A percentile compares a stretch with the other conserved stretches of the same genome.
Evolutionary conservation across 1,140 invertebrate species (phyloP).

Genomic region (Globodera rostochiensis): DNA sequence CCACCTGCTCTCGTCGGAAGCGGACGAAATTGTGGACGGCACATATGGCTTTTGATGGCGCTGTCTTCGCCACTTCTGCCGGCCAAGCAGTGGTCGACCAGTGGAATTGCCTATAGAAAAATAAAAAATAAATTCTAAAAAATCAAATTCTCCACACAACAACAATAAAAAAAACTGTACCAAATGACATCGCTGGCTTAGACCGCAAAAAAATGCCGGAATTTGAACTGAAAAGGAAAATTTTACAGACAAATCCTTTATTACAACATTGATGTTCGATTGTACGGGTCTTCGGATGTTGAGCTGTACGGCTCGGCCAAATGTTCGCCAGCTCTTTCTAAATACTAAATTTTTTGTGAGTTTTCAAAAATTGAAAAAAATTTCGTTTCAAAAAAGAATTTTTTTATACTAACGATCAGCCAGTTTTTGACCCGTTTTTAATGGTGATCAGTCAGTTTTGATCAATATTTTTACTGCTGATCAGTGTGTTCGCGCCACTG

Average conservation of each 20-base stretch:
- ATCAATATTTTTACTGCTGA: slow-evolving; percentile 45
- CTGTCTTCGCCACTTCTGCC: slow-evolving; percentile 27
- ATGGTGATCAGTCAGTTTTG: slow-evolving; percentile 14
- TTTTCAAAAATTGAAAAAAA: too few relatives aligned
- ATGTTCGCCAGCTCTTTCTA: slow-evolving; percentile 59
- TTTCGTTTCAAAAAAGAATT: too few relatives aligned
- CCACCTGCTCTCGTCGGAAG: slow-evolving; percentile 59
- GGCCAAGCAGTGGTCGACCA: not conserved
- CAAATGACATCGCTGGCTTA: not conserved
- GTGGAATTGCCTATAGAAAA: slow-evolving; percentile 2
- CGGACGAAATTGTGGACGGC: slow-evolving; percentile 62
- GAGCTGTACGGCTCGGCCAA: slow-evolving; percentile 58
- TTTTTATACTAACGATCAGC: not conserved
- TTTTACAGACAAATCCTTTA: not conserved
- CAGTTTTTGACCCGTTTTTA: slow-evolving; percentile 14
- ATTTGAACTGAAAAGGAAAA: slow-evolving; percentile 16
- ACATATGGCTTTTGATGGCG: slow-evolving; percentile 56
- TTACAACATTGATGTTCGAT: slow-evolving; percentile 13
- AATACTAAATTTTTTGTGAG: slow-evolving; percentile 26
- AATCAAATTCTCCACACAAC: not conserved
- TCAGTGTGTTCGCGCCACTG: slow-evolving; percentile 40
- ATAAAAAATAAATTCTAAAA: not conserved
- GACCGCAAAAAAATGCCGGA: slow-evolving; percentile 15
- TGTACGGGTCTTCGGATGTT: slow-evolving; percentile 58
- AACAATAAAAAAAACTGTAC: not conserved